Evolutionary conservation across 2,113 vertebrate genomes (phyloP).

Genomic region (Suricata suricatta): DNA sequence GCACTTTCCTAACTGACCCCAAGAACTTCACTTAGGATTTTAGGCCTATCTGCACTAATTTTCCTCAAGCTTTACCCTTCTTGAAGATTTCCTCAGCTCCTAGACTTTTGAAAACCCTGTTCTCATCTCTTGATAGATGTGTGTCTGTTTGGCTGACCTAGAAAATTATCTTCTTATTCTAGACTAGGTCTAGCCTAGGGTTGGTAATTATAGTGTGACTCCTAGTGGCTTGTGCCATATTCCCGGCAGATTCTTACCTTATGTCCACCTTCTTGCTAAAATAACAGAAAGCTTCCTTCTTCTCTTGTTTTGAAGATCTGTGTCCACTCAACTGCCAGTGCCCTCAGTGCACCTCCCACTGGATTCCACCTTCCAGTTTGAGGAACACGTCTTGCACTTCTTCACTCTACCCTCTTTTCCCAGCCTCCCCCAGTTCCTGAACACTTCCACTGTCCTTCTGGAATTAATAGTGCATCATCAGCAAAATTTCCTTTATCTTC

Average conservation of each 20-base stretch:
- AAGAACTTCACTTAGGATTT: not conserved
- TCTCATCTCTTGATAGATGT: constrained; percentile 6
- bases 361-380: not conserved
- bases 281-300: not conserved
- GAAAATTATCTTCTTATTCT: constrained; percentile 8
- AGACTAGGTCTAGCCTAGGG: not conserved
- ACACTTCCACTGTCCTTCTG: not conserved
- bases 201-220: not conserved
- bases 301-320: not conserved
- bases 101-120: not conserved
- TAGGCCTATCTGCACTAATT: not conserved
- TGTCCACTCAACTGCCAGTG: not conserved
- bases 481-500: not conserved
- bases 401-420: not conserved
- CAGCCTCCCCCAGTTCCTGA: not conserved
- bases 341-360: not conserved
- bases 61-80: not conserved
- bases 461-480: not conserved
- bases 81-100: constrained; percentile 31
- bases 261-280: not conserved
- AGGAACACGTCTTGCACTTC: not conserved
- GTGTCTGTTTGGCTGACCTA: not conserved
- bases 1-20: not conserved
- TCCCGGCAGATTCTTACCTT: not conserved
- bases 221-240: not conserved